These are phyloP conservation scores for Macaca fascicularis DNA, from an alignment of 2,113 vertebrate genomes.

Conservation along the genomic window DNA sequence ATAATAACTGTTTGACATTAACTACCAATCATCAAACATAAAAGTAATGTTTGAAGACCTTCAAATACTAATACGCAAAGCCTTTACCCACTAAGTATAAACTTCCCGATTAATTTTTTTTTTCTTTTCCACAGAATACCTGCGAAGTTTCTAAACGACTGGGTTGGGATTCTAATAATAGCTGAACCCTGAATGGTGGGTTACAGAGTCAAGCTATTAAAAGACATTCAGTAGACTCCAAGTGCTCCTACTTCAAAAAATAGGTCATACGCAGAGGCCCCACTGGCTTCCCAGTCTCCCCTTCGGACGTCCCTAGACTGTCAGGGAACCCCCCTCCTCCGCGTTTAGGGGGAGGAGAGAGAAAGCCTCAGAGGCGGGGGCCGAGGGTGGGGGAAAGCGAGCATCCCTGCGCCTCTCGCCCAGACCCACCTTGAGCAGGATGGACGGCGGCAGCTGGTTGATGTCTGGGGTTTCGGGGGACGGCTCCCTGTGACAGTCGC, in stretches of 20 bases:
- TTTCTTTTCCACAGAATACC: neutral
- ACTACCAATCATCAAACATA: neutral
- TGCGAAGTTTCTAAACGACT: neutral
- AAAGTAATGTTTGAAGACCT: slow-evolving; percentile 1
- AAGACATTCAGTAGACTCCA: neutral
- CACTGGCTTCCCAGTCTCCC: neutral
- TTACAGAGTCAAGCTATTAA: neutral
- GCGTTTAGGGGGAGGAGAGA: neutral
- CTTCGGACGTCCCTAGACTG: neutral
- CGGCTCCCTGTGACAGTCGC: slow-evolving; percentile 76
- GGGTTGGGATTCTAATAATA: neutral
- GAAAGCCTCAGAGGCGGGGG: neutral
- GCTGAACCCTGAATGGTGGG: neutral
- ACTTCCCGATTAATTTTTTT: neutral
- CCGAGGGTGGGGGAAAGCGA: neutral
- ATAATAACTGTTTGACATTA: neutral
- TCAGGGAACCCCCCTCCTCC: slow-evolving; percentile 15
- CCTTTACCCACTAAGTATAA: neutral
- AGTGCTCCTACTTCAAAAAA: neutral
- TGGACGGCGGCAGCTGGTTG: slow-evolving; percentile 96
- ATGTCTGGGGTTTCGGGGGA: slow-evolving; percentile 83
- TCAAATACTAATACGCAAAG: neutral
- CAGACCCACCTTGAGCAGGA: slow-evolving; percentile 94
- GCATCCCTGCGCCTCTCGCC: neutral
- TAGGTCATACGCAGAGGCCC: neutral